Evolutionary conservation across 2,888 invertebrate genomes (phyloP), one percentile per base, ranked within the genome.

Genomic region (Lasioglossum zephyrum): DNA sequence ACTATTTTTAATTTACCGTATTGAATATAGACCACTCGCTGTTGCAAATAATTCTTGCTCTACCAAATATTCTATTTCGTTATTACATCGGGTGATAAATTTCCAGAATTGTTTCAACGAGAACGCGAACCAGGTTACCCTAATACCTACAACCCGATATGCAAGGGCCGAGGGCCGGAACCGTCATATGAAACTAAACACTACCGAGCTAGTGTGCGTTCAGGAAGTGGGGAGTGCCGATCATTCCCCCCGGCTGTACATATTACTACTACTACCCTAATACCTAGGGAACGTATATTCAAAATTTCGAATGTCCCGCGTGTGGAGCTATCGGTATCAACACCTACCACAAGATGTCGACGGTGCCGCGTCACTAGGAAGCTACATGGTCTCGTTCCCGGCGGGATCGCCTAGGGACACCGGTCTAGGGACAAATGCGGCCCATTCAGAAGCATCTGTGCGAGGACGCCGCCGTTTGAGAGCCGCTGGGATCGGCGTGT

Each of bases 401-500:
- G 63, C 16, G 73, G 80, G 78, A n/a, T 4, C n/a, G 11, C 11
- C 70, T 70, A 70, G 70, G 70, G 70, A 70, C 41, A 70, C 70
- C 70, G 11, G 0, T 70, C 41, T 70, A 70, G 70, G 39, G 70
- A 70, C 70, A 41, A 70, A 70, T 5, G 57, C n/a, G 9, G 39
- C 39, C n/a, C 70, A 70, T 70, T 70, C 39, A 70, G 70, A n/a
- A 41, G 70, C 70, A 70, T 70, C 31, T 31, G n/a, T n/a, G 0
- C 0, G 18, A 6, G 5, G 44, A 66, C 53, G 74, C 83, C 63
- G 73, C 39, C 1, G 72, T 75, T 89, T 92, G 92, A 92, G 92
- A 91, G 77, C 86, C 92, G 81, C 92, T 92, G 91, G n/a, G 47
- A 75, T 88, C 91, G 91, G 92, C 90, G 90, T 90, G 92, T 92